These are phyloP conservation scores for Mus spretus DNA, from an alignment of 2,797 vertebrate species.

Conservation along the genomic window DNA sequence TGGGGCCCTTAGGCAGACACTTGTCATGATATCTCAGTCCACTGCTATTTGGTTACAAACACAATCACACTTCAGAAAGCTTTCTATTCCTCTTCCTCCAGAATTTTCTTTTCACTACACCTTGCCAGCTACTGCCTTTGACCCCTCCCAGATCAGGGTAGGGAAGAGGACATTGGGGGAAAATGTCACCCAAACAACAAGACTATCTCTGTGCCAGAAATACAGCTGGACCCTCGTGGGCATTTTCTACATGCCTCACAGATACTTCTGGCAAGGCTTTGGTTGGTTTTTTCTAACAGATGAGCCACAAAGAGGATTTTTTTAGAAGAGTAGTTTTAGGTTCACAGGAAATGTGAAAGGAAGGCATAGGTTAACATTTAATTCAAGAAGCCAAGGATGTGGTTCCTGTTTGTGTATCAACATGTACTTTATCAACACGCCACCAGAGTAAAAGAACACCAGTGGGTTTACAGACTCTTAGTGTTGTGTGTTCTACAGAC, in stretches of 20 bases:
- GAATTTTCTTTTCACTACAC: not conserved
- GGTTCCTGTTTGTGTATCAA: too few relatives aligned
- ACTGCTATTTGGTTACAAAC: not conserved
- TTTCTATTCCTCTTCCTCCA: not conserved
- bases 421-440: not conserved
- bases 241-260: not conserved
- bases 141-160: not conserved
- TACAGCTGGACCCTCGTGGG: not conserved
- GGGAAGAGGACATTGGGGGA: not conserved
- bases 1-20: not conserved
- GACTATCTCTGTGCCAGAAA: not conserved
- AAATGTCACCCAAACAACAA: not conserved
- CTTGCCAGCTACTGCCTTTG: not conserved
- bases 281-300: conserved; percentile 5
- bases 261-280: not conserved
- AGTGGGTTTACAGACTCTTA: not conserved
- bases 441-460: not conserved
- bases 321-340: not conserved
- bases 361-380: not conserved
- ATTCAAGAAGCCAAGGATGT: not conserved
- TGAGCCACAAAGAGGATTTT: not conserved
- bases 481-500: not conserved
- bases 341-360: not conserved
- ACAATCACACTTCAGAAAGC: not conserved
- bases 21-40: not conserved